These are phyloP conservation scores for Momotus momota DNA, from an alignment of 2,797 vertebrate species.

Conservation along the genomic window DNA sequence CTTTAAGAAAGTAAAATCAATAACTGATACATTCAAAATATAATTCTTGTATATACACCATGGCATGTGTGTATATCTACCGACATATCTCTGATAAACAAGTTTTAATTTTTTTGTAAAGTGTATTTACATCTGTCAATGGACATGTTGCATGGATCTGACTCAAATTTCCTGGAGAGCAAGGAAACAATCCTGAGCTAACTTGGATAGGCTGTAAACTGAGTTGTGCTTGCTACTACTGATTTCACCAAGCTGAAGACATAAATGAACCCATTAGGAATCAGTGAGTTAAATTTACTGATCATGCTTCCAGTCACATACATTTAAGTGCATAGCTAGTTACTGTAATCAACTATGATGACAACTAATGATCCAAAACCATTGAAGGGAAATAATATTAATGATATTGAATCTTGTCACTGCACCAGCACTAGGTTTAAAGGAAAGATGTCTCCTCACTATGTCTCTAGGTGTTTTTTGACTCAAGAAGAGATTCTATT, in stretches of 20 bases:
- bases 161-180: background rate
- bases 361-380: conserved; percentile 20
- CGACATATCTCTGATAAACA: background rate
- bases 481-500: background rate
- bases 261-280: background rate
- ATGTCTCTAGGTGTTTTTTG: background rate
- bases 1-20: conserved; percentile 15
- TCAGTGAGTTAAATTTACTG: conserved; percentile 23
- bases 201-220: background rate
- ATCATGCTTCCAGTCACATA: background rate
- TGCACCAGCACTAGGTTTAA: background rate
- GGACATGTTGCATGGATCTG: background rate
- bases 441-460: background rate
- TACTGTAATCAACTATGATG: conserved; percentile 22
- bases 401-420: background rate
- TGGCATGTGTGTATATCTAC: background rate
- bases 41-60: background rate
- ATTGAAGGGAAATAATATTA: conserved; percentile 21
- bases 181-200: background rate
- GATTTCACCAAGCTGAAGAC: background rate
- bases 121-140: background rate
- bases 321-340: background rate
- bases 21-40: background rate
- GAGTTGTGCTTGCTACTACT: background rate
- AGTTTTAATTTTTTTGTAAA: background rate